These are phyloP conservation scores for Hermodice carunculata DNA, from an alignment of 2,888 invertebrate species.

Conservation along the genomic window DNA sequence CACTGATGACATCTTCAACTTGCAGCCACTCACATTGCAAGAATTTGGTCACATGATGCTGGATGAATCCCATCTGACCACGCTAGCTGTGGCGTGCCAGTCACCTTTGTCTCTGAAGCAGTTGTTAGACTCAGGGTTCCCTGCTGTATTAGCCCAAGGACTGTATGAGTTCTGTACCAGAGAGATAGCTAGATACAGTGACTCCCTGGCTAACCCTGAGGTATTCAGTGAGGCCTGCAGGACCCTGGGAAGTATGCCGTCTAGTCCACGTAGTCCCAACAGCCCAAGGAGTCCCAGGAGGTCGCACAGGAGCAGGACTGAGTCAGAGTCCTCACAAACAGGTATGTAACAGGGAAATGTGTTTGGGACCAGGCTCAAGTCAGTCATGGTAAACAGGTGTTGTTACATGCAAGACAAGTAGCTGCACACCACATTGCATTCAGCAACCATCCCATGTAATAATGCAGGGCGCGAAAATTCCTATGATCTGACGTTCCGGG, in stretches of 20 bases:
- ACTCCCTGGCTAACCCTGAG: slow-evolving; percentile 47
- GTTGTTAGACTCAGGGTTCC: slow-evolving; percentile 83
- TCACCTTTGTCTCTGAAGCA: slow-evolving; percentile 83
- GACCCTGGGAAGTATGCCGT: slow-evolving; percentile 20
- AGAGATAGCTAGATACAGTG: slow-evolving; percentile 53
- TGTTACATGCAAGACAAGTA: too few species aligned
- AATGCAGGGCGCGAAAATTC: too few species aligned
- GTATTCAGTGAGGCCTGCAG: slow-evolving; percentile 50
- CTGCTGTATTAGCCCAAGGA: slow-evolving; percentile 63
- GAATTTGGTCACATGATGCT: slow-evolving; percentile 57
- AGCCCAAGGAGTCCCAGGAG: background rate
- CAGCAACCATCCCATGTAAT: too few species aligned
- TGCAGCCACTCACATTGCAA: slow-evolving; percentile 43
- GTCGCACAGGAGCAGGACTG: background rate
- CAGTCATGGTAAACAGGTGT: too few species aligned
- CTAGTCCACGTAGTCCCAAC: slow-evolving; percentile 3
- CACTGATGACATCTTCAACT: background rate
- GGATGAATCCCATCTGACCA: slow-evolving; percentile 76
- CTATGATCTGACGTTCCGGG: too few species aligned
- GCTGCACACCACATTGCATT: too few species aligned
- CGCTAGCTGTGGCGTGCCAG: slow-evolving; percentile 84
- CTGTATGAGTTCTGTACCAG: slow-evolving; percentile 65
- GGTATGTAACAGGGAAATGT: too few species aligned
- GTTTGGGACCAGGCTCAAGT: too few species aligned
- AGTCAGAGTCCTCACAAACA: background rate